Evolutionary conservation across 1,140 invertebrate species (phyloP).

Genomic region (Drosophila bocki): DNA sequence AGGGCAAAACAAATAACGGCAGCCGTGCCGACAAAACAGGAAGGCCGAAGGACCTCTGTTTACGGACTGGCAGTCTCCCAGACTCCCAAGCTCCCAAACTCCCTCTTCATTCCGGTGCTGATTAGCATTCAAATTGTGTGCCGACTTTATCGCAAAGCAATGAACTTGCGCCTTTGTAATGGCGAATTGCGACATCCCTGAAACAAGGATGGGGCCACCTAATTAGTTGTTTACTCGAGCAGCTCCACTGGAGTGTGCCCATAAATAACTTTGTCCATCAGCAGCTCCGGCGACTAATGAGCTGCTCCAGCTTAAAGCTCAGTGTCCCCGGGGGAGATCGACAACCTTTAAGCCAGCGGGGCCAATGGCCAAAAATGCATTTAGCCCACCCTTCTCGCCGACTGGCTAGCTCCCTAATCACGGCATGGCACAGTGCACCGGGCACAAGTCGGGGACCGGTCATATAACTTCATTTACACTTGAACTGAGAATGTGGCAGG

Average conservation of each 20-base stretch:
- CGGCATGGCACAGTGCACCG: slow-evolving; percentile 31
- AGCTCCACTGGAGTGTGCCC: slow-evolving; percentile 38
- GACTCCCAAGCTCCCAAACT: background rate
- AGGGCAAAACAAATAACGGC: slow-evolving; percentile 49
- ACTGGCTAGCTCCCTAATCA: slow-evolving; percentile 26
- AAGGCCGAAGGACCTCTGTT: slow-evolving; percentile 43
- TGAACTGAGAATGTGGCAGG: slow-evolving; percentile 49
- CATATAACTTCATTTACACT: slow-evolving; percentile 68
- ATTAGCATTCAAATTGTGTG: slow-evolving; percentile 84
- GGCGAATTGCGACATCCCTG: slow-evolving; percentile 45
- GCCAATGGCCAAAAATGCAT: slow-evolving; percentile 71
- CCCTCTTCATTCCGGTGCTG: slow-evolving; percentile 30
- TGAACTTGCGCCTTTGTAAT: slow-evolving; percentile 80
- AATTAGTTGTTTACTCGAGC: slow-evolving; percentile 80
- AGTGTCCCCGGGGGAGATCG: background rate
- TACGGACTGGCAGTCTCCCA: slow-evolving; percentile 14
- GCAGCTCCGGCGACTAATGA: slow-evolving; percentile 64
- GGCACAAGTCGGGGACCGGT: slow-evolving; percentile 17
- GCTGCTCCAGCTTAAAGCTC: slow-evolving; percentile 44
- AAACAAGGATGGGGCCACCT: slow-evolving; percentile 34
- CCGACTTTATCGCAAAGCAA: slow-evolving; percentile 81
- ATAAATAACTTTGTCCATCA: slow-evolving; percentile 70
- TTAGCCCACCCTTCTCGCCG: slow-evolving; percentile 5
- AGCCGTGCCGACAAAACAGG: slow-evolving; percentile 42
- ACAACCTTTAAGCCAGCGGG: slow-evolving; percentile 45